A percentile compares a stretch with the other conserved stretches of the same genome.
Conservation (phyloP, 2,888 invertebrate genomes). For the Mystacides longicornis region DNA sequence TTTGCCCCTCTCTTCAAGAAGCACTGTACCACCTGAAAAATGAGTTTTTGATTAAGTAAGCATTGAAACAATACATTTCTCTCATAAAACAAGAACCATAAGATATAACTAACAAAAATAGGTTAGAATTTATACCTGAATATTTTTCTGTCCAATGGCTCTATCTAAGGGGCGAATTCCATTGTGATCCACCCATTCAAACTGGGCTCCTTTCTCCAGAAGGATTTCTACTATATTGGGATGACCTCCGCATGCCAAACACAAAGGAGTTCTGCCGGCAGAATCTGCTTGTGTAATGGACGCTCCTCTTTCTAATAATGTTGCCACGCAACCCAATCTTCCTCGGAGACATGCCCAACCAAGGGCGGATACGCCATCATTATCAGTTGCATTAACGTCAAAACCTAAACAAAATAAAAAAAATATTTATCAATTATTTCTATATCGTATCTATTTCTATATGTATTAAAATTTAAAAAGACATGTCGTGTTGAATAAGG, state of each 20-base stretch:
- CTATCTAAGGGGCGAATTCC: slow-evolving; percentile 89
- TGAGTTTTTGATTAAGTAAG: no score
- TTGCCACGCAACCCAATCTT: slow-evolving; percentile 49
- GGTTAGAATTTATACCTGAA: slow-evolving; percentile 42
- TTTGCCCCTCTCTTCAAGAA: slow-evolving; percentile 93
- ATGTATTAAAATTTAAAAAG: no score
- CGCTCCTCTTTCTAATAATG: slow-evolving; percentile 74
- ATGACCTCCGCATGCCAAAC: slow-evolving; percentile 70
- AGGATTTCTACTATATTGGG: slow-evolving; percentile 70
- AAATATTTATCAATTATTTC: no score
- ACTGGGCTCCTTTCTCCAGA: slow-evolving; percentile 79
- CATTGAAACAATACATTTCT: no score
- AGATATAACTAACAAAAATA: not conserved
- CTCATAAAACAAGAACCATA: no score
- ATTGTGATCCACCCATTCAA: slow-evolving; percentile 87
- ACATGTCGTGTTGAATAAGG: no score
- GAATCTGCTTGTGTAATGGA: slow-evolving; percentile 77
- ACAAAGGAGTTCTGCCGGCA: slow-evolving; percentile 85
- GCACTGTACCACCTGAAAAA: slow-evolving; percentile 73
- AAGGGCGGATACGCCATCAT: slow-evolving; percentile 81
- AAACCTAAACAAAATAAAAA: no score
- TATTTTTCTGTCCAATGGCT: slow-evolving; percentile 87
- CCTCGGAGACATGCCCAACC: slow-evolving; percentile 90
- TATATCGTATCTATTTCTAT: no score
- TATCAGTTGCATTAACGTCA: slow-evolving; percentile 68